phyloP scores from a whole-genome alignment of 2,888 invertebrate species.

The Alviniconcha strummeri region DNA sequence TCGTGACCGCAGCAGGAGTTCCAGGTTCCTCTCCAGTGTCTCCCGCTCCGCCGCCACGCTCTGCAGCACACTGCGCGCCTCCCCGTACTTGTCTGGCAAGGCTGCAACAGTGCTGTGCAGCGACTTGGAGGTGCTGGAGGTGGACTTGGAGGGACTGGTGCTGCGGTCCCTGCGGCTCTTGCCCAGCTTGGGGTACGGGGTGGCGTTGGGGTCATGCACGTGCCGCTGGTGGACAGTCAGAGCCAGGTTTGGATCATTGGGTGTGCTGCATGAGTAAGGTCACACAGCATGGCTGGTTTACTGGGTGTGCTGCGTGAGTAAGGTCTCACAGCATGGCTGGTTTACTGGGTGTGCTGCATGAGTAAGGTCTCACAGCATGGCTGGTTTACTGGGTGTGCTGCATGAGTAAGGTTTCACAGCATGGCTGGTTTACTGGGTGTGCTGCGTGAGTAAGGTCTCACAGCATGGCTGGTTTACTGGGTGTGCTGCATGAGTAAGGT shows the following conservation, averaged over 20 bases:
- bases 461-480: too few relatives aligned
- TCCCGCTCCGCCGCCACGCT: slow-evolving; percentile 55
- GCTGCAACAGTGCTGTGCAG: neutral
- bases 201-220: slow-evolving; percentile 36
- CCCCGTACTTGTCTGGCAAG: slow-evolving; percentile 50
- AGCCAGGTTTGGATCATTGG: neutral
- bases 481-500: too few relatives aligned
- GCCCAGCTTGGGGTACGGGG: slow-evolving; percentile 38
- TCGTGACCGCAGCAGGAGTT: slow-evolving; percentile 56
- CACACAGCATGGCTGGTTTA: too few relatives aligned
- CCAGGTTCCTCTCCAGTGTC: slow-evolving; percentile 62
- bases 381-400: too few relatives aligned
- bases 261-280: too few relatives aligned
- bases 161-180: slow-evolving; percentile 34
- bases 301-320: too few relatives aligned
- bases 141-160: slow-evolving; percentile 48
- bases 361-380: too few relatives aligned
- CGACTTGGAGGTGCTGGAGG: slow-evolving; percentile 38
- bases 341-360: too few relatives aligned
- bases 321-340: too few relatives aligned
- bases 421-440: too few relatives aligned
- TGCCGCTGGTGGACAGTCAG: slow-evolving; percentile 15
- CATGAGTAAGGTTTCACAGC: too few relatives aligned
- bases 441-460: too few relatives aligned
- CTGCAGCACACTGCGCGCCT: slow-evolving; percentile 57